Conservation (phyloP, 2,888 invertebrate genomes). For the Drosophila pegasa region DNA sequence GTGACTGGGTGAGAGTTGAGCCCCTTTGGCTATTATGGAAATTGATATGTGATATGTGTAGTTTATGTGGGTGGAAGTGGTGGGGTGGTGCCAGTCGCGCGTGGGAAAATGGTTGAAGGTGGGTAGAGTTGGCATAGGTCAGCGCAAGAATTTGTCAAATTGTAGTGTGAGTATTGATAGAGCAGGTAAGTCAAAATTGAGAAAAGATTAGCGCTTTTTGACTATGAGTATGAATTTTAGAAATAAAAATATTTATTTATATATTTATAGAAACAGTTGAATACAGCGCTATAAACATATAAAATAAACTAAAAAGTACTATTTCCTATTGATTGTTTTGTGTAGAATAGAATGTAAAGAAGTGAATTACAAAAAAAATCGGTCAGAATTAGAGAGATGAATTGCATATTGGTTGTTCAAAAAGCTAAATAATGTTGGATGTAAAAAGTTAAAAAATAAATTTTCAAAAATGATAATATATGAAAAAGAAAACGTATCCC, state of each 20-base stretch:
- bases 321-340: too few relatives aligned
- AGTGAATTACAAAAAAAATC: too few relatives aligned
- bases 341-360: too few relatives aligned
- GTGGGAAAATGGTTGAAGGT: slow-evolving; percentile 37
- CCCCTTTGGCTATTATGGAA: slow-evolving; percentile 48
- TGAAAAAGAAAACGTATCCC: too few relatives aligned
- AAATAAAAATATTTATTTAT: not conserved
- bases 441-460: too few relatives aligned
- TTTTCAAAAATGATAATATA: too few relatives aligned
- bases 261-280: too few relatives aligned
- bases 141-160: slow-evolving; percentile 1
- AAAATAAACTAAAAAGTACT: too few relatives aligned
- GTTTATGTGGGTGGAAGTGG: slow-evolving; percentile 6
- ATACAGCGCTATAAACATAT: too few relatives aligned
- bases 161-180: not conserved
- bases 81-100: not conserved
- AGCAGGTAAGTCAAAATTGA: not conserved
- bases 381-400: too few relatives aligned
- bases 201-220: not conserved
- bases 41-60: slow-evolving; percentile 57
- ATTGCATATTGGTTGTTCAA: too few relatives aligned
- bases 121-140: slow-evolving; percentile 25
- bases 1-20: slow-evolving; percentile 35
- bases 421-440: too few relatives aligned
- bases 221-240: not conserved